These are phyloP conservation scores for Drosophila prosaltans DNA, from an alignment of 1,140 invertebrate genomes.

Conservation along the genomic window DNA sequence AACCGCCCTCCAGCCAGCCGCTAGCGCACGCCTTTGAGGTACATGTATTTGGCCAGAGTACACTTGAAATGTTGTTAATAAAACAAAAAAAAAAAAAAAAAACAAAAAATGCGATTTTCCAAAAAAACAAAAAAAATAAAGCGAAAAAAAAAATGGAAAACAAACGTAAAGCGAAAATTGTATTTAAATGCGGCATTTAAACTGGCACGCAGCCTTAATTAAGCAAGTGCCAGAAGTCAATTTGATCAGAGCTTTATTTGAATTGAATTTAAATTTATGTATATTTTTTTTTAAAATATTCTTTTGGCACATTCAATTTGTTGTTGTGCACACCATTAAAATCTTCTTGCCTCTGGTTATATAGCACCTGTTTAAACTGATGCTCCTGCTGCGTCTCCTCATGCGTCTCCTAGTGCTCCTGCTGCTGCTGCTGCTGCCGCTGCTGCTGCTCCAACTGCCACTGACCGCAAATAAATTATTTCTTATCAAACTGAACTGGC, in stretches of 20 bases:
- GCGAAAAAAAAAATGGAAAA: background rate
- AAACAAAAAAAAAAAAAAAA: conserved; percentile 10
- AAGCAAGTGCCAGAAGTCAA: conserved; percentile 25
- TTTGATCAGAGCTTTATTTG: conserved; percentile 19
- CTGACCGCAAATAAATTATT: conserved; percentile 77
- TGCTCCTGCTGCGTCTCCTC: conserved; percentile 15
- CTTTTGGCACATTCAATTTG: conserved; percentile 48
- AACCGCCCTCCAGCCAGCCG: background rate
- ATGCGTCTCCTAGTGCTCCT: conserved; percentile 15
- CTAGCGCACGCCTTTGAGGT: conserved; percentile 12
- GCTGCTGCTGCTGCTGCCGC: conserved; percentile 22
- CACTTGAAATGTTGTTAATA: conserved; percentile 15
- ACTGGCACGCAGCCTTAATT: conserved; percentile 21
- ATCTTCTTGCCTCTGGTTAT: background rate
- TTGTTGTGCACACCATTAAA: conserved; percentile 9
- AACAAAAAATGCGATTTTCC: background rate
- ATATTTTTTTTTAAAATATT: background rate
- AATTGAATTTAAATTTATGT: conserved; percentile 25
- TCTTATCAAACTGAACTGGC: conserved; percentile 74
- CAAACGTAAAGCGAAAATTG: conserved; percentile 5
- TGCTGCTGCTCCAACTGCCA: conserved; percentile 25
- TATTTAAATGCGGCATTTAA: conserved; percentile 24
- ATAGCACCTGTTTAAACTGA: conserved; percentile 45
- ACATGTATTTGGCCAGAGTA: conserved; percentile 16
- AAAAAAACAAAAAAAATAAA: background rate